Base-by-base conservation (phyloP, 2,797 vertebrate genomes). In the Sebastes steindachneri region DNA sequence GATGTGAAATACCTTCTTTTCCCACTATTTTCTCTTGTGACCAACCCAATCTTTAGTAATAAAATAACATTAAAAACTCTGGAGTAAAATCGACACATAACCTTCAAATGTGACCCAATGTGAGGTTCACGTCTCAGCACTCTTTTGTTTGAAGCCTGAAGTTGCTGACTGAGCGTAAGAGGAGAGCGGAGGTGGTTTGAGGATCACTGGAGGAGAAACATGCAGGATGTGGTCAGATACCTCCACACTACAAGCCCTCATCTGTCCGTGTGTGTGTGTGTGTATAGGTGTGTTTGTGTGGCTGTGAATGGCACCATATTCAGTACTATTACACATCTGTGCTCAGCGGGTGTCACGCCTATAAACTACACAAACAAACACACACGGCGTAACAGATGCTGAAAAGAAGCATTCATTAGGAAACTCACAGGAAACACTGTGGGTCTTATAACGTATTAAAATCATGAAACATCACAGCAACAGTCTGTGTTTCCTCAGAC, bases 191-290 rank as follows among this genome's bases (percentile, higher is more conserved):
- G 71, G 72, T 68, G 78, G 83, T 85, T 81, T 77, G 71, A 86
- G 82, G 75, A 85, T 85, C 88, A 79, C 62, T 33, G 81, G 77
- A 80, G 88, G 62, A 85, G 88, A 83, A 92, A 84, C 85, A 81
- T 77, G 84, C 83, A 92, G 94, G 93, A 94, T 92, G 93, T 92
- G 93, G 93, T 91, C 77, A 60, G 83, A 88, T 90, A 86, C 83
- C 87, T 83, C 77, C 60, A 74, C 86, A 70, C 80, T 88, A 91
- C 88, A 87, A 82, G 68, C 89, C 77, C 82, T 88, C 88, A 86
- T 90, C 81, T 82, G 79, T 90, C 35, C 60, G 9, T 41, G 12
- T 41, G 41, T 23, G 60, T 25, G 23, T 82, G 28, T 59, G 55
- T 60, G 21, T 70, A 54, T 64, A 58, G 4, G 72, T 67, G 70